phyloP scores from a whole-genome alignment of 2,113 vertebrate species.

The Siphamia tubifer region DNA sequence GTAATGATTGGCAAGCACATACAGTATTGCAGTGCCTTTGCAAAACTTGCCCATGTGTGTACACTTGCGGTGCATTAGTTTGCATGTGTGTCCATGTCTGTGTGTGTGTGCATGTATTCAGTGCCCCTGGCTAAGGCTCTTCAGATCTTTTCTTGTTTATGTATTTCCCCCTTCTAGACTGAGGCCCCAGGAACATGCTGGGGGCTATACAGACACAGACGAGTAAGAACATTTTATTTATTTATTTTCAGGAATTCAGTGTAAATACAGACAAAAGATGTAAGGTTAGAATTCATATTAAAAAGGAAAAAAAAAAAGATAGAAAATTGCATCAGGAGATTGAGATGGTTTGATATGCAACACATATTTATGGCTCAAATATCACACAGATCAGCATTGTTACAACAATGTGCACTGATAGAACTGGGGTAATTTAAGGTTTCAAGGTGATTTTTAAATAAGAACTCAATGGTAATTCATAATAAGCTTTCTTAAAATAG shows the following conservation, averaged over 20 bases:
- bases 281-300: slow-evolving; percentile 82
- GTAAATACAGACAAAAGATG: slow-evolving; percentile 90
- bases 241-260: slow-evolving; percentile 88
- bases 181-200: slow-evolving; percentile 85
- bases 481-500: too few species aligned
- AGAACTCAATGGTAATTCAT: too few species aligned
- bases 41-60: neutral
- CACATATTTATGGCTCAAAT: neutral
- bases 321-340: slow-evolving; percentile 74
- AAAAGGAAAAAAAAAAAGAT: slow-evolving; percentile 26
- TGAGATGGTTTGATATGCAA: slow-evolving; percentile 36
- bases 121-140: slow-evolving; percentile 80
- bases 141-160: slow-evolving; percentile 76
- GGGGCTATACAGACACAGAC: slow-evolving; percentile 88
- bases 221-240: slow-evolving; percentile 88
- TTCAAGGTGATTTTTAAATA: neutral
- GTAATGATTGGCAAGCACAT: neutral
- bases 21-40: slow-evolving; percentile 1
- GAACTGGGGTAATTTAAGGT: neutral
- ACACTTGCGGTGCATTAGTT: neutral
- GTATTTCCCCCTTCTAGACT: slow-evolving; percentile 75
- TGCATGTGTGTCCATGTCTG: neutral
- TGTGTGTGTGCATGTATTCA: slow-evolving; percentile 46
- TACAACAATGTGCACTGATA: neutral
- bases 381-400: neutral